Conservation (phyloP, 2,888 invertebrate genomes). For the Helleia helle region DNA sequence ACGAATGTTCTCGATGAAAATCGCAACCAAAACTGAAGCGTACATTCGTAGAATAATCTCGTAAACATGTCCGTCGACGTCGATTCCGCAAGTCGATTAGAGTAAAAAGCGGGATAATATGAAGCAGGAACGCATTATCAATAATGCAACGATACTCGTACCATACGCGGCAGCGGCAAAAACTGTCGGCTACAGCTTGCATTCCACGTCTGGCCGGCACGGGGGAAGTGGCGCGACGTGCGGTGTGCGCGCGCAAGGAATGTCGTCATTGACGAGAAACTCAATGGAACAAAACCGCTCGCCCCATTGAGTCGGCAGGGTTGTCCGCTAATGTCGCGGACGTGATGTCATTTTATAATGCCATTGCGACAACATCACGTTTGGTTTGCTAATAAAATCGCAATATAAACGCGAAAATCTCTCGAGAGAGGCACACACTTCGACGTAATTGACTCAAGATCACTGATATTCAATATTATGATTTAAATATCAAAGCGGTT, state of each 20-base stretch:
- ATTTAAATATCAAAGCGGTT: too few relatives aligned
- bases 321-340: constrained; percentile 8
- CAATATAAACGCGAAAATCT: background rate
- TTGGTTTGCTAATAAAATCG: background rate
- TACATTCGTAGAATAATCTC: constrained; percentile 4
- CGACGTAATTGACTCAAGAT: too few relatives aligned
- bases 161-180: constrained; percentile 16
- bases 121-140: constrained; percentile 13
- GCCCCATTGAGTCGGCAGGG: constrained; percentile 16
- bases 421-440: background rate
- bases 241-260: constrained; percentile 20
- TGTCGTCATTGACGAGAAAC: constrained; percentile 30
- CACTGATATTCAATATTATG: too few relatives aligned
- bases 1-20: background rate
- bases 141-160: constrained; percentile 18
- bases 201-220: constrained; percentile 31
- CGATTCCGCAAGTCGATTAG: constrained; percentile 13
- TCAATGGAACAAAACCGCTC: constrained; percentile 35
- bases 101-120: constrained; percentile 11
- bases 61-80: constrained; percentile 5
- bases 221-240: constrained; percentile 18
- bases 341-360: constrained; percentile 6
- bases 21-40: background rate
- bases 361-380: background rate
- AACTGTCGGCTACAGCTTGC: constrained; percentile 15